Evolutionary conservation across 2,113 vertebrate genomes (phyloP).

Genomic region (Macaca nemestrina): DNA sequence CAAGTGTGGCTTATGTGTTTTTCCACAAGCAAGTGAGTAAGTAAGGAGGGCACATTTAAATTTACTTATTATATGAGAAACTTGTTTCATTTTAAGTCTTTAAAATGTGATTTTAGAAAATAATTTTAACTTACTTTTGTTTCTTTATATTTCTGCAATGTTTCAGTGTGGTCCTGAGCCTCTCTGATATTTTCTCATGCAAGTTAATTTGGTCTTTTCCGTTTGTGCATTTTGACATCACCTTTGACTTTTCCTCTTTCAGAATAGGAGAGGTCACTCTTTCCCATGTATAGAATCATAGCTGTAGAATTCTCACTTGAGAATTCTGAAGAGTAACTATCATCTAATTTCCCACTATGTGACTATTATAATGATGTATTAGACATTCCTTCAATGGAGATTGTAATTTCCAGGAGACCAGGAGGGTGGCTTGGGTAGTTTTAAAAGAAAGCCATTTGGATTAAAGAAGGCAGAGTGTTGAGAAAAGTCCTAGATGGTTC

Average conservation of each 20-base stretch:
- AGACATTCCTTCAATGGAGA: constrained; percentile 18
- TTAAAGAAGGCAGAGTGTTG: background rate
- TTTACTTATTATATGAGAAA: constrained; percentile 9
- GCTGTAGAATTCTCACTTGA: background rate
- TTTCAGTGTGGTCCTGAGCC: background rate
- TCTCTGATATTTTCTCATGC: constrained; percentile 15
- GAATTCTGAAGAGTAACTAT: constrained; percentile 4
- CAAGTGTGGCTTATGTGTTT: background rate
- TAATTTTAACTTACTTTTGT: background rate
- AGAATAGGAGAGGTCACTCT: background rate
- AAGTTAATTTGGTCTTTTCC: constrained; percentile 8
- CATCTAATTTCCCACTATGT: background rate
- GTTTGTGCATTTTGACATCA: background rate
- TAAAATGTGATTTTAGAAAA: constrained; percentile 34
- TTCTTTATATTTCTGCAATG: background rate
- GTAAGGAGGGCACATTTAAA: background rate
- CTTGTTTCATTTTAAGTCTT: constrained; percentile 8
- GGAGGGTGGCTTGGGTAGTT: background rate
- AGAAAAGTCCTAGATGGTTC: constrained; percentile 21
- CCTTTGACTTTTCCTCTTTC: background rate
- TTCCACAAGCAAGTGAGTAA: background rate
- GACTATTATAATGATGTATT: background rate
- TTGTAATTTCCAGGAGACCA: constrained; percentile 34
- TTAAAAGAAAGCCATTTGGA: constrained; percentile 12
- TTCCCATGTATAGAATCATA: background rate